These are phyloP conservation scores for Napeogenes inachia DNA, from an alignment of 2,888 invertebrate species.

Conservation along the genomic window DNA sequence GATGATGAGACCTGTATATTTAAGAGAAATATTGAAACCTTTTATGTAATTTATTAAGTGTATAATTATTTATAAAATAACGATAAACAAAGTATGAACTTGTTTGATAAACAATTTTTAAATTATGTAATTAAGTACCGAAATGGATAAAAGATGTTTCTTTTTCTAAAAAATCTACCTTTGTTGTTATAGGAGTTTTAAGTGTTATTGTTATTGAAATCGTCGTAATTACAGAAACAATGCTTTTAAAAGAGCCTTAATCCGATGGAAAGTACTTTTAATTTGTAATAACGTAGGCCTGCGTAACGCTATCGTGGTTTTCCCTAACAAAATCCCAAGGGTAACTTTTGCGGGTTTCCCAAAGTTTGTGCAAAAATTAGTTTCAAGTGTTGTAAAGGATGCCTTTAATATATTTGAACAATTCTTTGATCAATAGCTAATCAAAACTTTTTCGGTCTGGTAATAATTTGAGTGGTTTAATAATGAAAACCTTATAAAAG, in stretches of 20 bases:
- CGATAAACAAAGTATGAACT: too few species aligned
- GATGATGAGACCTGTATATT: slow-evolving; percentile 91
- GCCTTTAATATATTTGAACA: slow-evolving; percentile 10
- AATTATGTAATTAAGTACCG: neutral
- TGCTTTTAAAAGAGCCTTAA: slow-evolving; percentile 18
- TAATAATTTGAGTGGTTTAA: too few species aligned
- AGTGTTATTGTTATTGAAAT: slow-evolving; percentile 18
- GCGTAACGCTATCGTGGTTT: slow-evolving; percentile 16
- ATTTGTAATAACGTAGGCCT: slow-evolving; percentile 27
- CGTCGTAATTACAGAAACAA: slow-evolving; percentile 17
- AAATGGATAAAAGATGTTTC: neutral
- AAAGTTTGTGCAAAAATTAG: slow-evolving; percentile 17
- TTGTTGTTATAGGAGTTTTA: slow-evolving; percentile 18
- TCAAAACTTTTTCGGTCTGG: neutral
- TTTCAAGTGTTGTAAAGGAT: slow-evolving; percentile 16
- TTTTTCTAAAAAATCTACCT: slow-evolving; percentile 2
- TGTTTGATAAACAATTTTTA: too few species aligned
- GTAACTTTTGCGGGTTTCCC: slow-evolving; percentile 17
- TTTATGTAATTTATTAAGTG: too few species aligned
- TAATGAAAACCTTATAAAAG: too few species aligned
- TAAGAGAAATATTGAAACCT: neutral
- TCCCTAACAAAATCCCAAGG: slow-evolving; percentile 20
- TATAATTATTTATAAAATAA: too few species aligned
- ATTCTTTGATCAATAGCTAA: neutral
- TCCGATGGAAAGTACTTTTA: slow-evolving; percentile 27